Evolutionary conservation across 1,140 invertebrate genomes (phyloP), one percentile per base, ranked within the genome.

Genomic region (Drosophila sp.): DNA sequence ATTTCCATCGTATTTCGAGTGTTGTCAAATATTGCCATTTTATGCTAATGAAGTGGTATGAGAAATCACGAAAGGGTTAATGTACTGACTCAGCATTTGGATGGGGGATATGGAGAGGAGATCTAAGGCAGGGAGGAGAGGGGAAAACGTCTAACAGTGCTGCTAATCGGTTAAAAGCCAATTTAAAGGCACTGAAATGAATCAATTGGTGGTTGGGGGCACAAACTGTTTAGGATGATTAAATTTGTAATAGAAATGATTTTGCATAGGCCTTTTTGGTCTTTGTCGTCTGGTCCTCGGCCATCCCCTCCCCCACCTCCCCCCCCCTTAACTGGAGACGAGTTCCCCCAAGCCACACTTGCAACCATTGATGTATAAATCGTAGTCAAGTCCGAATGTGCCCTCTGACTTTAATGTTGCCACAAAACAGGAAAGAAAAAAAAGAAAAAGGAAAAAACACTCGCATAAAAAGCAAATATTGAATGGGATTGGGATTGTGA

Each of bases 191-290:
- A 87, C 57, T 87, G 82, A 89, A 77, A 82, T 87, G 82, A 89
- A 87, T 87, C 78, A 87, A 87, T 82, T 86, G 82, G 16, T 50
- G 41, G 46, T 56, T 43, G 58, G 54, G 58, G 71, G 38, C 27
- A 14, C 27, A 59, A 73, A 76, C 75, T 79, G 82, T 87, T 87
- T 87, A 87, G 82, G 66, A 87, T 87, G 82, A 87, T 87, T 87
- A 87, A 87, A 87, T 87, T 87, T 89, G 78, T 82, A 71, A 87
- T 82, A 72, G 83, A 87, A 87, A 82, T 80, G 78, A 87, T 86
- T 84, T 76, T 51, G 51, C 51, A 51, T 53, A 51, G 53, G 61
- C 61, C 43, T 29, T 16, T n/a, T 36, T 36, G n/a, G 18, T 45
- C n/a, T n/a, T n/a, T n/a, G n/a, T n/a, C n/a, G n/a, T n/a, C n/a